A percentile compares a stretch with the other conserved stretches of the same genome.
phyloP scores from a whole-genome alignment of 2,113 vertebrate genomes.

The Microtus ochrogaster region DNA sequence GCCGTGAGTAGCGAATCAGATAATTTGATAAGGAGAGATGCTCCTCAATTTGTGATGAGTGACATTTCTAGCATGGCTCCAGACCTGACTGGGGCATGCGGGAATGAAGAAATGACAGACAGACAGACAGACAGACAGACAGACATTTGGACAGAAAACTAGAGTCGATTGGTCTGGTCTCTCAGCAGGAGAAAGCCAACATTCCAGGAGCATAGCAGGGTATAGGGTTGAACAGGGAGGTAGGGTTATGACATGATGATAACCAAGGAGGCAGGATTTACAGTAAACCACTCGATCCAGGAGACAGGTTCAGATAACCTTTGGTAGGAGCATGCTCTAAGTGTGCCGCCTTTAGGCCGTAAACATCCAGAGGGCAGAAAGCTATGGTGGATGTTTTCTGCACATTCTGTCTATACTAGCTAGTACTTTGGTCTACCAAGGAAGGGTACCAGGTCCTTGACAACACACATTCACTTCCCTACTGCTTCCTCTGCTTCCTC shows the following conservation, averaged over 20 bases:
- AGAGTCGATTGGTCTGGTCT: neutral
- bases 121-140: neutral
- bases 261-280: neutral
- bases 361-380: neutral
- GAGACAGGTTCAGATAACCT: neutral
- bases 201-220: neutral
- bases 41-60: neutral
- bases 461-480: neutral
- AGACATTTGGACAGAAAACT: neutral
- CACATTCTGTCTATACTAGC: too few relatives aligned
- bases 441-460: neutral
- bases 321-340: neutral
- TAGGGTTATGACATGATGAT: neutral
- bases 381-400: too few relatives aligned
- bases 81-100: neutral
- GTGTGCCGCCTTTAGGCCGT: neutral
- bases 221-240: neutral
- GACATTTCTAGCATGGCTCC: neutral
- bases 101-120: neutral
- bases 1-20: neutral
- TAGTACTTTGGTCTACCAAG: too few relatives aligned
- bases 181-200: neutral
- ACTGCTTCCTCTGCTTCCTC: neutral
- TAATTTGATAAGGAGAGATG: neutral
- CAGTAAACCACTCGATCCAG: neutral